Evolutionary conservation across 2,888 invertebrate species (phyloP).

Genomic region (Malthinus seriepunctatus): DNA sequence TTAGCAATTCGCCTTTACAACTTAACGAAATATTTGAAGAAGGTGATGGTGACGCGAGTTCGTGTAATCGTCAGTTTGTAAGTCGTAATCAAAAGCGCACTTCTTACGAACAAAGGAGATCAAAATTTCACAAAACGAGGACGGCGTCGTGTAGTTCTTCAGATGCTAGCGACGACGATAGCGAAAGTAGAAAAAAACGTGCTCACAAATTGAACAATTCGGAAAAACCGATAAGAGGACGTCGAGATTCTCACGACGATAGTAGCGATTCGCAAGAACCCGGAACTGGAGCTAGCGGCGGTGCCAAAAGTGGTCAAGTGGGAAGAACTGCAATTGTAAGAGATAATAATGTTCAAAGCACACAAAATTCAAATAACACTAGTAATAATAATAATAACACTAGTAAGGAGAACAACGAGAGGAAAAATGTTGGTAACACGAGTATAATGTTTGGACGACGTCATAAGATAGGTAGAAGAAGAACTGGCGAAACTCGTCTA

Average conservation of each 20-base stretch:
- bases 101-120: constrained; percentile 63
- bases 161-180: constrained; percentile 89
- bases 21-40: constrained; percentile 73
- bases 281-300: constrained; percentile 46
- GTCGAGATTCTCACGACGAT: constrained; percentile 83
- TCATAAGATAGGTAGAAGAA: constrained; percentile 60
- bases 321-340: constrained; percentile 46
- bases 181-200: constrained; percentile 80
- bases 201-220: constrained; percentile 71
- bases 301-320: constrained; percentile 43
- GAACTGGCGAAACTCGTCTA: constrained; percentile 67
- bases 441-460: constrained; percentile 55
- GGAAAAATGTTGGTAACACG: constrained; percentile 46
- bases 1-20: constrained; percentile 51
- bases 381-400: constrained; percentile 39
- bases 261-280: constrained; percentile 84
- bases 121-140: constrained; percentile 71
- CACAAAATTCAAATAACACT: constrained; percentile 34
- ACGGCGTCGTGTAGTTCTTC: constrained; percentile 94
- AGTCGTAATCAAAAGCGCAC: constrained; percentile 46
- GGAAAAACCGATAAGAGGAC: constrained; percentile 48
- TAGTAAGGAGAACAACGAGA: constrained; percentile 43
- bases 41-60: constrained; percentile 52
- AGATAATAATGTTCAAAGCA: constrained; percentile 25
- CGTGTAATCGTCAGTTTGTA: constrained; percentile 43